A percentile compares a stretch with the other conserved stretches of the same genome.
phyloP scores from a whole-genome alignment of 2,113 vertebrate genomes.

The Rhipidura dahli region DNA sequence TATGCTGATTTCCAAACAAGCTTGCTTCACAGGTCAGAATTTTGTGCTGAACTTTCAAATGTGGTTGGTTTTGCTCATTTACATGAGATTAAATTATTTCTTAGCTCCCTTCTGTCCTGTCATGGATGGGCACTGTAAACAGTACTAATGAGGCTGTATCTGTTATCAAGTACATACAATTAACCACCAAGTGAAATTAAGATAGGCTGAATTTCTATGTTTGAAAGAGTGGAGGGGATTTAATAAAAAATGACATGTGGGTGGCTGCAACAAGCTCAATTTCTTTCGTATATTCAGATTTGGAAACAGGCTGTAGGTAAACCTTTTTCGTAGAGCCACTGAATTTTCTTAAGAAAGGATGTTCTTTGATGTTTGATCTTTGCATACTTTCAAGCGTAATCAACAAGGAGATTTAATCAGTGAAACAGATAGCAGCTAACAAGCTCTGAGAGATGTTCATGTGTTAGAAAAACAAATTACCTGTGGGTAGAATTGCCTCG shows the following conservation, averaged over 20 bases:
- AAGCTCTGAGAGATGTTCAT: background rate
- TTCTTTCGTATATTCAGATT: background rate
- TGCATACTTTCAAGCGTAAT: background rate
- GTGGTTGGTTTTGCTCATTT: conserved; percentile 21
- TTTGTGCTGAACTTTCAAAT: background rate
- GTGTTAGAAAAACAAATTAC: background rate
- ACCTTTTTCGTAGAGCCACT: background rate
- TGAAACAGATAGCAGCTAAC: background rate
- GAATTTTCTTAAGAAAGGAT: background rate
- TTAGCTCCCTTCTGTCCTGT: conserved; percentile 40
- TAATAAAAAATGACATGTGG: conserved; percentile 19
- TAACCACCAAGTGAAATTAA: conserved; percentile 56
- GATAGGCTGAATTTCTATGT: conserved; percentile 37
- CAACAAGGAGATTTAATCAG: background rate
- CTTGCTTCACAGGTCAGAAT: background rate
- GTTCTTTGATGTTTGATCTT: background rate
- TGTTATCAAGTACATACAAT: conserved; percentile 29
- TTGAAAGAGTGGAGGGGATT: conserved; percentile 51
- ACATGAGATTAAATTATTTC: conserved; percentile 35
- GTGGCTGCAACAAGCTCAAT: background rate
- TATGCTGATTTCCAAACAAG: background rate
- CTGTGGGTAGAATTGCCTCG: background rate
- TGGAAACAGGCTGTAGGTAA: background rate
- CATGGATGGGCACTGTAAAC: conserved; percentile 47
- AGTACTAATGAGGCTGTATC: conserved; percentile 23